A percentile compares a stretch with the other conserved stretches of the same genome.
Evolutionary conservation across 1,140 invertebrate species (phyloP).

Genomic region (Melipona quadrifasciata): DNA sequence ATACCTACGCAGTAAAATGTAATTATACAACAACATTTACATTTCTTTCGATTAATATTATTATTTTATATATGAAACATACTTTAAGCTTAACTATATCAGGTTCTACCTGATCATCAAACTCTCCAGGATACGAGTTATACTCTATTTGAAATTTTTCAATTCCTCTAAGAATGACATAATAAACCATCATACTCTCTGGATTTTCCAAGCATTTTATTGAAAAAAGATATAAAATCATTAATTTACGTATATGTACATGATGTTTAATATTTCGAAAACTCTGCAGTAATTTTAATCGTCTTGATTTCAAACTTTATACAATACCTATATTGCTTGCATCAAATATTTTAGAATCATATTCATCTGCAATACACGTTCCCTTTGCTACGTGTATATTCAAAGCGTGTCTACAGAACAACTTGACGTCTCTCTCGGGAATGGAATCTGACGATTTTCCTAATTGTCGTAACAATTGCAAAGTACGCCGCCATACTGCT

Average conservation of each 20-base stretch:
- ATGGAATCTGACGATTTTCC: constrained; percentile 88
- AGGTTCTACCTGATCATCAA: constrained; percentile 92
- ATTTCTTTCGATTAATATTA: background rate
- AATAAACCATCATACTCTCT: constrained; percentile 94
- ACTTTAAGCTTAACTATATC: constrained; percentile 94
- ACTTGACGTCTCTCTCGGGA: constrained; percentile 89
- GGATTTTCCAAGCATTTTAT: constrained; percentile 87
- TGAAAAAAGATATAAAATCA: constrained; percentile 66
- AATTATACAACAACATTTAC: background rate
- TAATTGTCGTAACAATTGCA: constrained; percentile 89
- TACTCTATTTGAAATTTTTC: constrained; percentile 95
- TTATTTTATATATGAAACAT: constrained; percentile 32
- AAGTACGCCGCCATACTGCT: constrained; percentile 89
- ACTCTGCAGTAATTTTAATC: background rate
- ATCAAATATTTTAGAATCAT: constrained; percentile 84
- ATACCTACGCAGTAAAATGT: constrained; percentile 81
- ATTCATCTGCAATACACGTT: constrained; percentile 91
- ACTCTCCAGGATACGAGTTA: constrained; percentile 94
- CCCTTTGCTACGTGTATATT: constrained; percentile 91
- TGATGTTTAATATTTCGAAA: background rate
- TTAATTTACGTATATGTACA: background rate
- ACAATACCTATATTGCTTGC: constrained; percentile 83
- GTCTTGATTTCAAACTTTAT: background rate
- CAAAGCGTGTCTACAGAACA: constrained; percentile 93
- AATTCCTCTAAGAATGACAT: constrained; percentile 94